Conservation (phyloP, 2,888 invertebrate genomes). For the Agriopis leucophaearia region DNA sequence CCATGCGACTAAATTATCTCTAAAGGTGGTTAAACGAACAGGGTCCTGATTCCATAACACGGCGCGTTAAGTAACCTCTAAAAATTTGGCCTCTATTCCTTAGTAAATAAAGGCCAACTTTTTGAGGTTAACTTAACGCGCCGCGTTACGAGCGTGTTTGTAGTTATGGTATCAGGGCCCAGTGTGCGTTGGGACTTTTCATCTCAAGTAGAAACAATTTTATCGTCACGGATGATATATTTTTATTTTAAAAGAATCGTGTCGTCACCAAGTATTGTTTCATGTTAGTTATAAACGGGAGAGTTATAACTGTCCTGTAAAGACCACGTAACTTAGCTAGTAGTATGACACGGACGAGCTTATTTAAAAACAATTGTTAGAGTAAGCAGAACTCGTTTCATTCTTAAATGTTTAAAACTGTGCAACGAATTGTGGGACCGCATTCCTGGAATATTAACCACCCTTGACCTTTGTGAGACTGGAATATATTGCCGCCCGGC, state of each 20-base stretch:
- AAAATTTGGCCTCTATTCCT: no score
- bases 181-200: background rate
- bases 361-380: conserved; percentile 69
- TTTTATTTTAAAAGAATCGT: conserved; percentile 1
- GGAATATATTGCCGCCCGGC: background rate
- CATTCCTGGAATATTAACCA: conserved; percentile 54
- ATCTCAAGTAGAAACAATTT: background rate
- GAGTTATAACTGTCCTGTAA: conserved; percentile 16
- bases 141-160: no score
- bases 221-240: background rate
- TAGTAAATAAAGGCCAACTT: no score
- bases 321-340: conserved; percentile 58
- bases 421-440: conserved; percentile 70
- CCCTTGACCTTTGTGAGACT: background rate
- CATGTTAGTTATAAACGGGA: conserved; percentile 6
- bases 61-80: no score
- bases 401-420: conserved; percentile 66
- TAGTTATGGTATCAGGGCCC: no score
- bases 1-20: no score
- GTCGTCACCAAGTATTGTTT: conserved; percentile 22
- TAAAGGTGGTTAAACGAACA: no score
- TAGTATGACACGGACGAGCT: conserved; percentile 71
- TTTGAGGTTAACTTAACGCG: no score
- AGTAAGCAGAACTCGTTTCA: conserved; percentile 63
- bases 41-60: no score